Percentiles rank a stretch among this genome's conserved stretches.
These are phyloP conservation scores for Tetragonisca angustula DNA, from an alignment of 2,888 invertebrate genomes.

Conservation along the genomic window DNA sequence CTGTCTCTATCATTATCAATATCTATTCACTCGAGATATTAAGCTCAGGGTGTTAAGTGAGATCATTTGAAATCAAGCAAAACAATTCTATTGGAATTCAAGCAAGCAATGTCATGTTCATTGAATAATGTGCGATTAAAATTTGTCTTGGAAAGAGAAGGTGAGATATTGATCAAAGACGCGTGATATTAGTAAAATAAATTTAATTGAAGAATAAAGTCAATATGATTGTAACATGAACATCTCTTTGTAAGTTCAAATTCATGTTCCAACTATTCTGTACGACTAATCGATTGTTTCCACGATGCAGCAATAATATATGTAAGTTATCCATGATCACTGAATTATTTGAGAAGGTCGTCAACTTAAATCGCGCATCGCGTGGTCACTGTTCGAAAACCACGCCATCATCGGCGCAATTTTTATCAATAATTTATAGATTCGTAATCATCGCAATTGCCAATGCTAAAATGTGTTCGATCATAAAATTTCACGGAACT, in stretches of 20 bases:
- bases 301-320: conserved; percentile 58
- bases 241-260: conserved; percentile 43
- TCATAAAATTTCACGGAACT: background rate
- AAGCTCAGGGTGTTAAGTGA: background rate
- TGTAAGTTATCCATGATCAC: conserved; percentile 53
- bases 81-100: background rate
- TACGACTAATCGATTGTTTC: conserved; percentile 59
- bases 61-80: background rate
- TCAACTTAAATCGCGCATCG: conserved; percentile 33
- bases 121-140: no score
- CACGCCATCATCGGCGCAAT: background rate
- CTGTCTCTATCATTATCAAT: background rate
- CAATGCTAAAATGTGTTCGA: background rate
- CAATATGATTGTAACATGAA: conserved; percentile 12
- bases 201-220: background rate
- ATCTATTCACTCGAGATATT: background rate
- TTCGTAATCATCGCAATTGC: background rate
- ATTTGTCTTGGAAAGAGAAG: background rate
- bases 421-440: conserved; percentile 1
- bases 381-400: background rate
- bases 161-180: background rate
- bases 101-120: background rate
- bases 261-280: conserved; percentile 66
- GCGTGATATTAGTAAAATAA: background rate
- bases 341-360: conserved; percentile 67